A percentile compares a stretch with the other conserved stretches of the same genome.
These are phyloP conservation scores for Podarcis muralis DNA, from an alignment of 2,113 vertebrate species.

Conservation along the genomic window DNA sequence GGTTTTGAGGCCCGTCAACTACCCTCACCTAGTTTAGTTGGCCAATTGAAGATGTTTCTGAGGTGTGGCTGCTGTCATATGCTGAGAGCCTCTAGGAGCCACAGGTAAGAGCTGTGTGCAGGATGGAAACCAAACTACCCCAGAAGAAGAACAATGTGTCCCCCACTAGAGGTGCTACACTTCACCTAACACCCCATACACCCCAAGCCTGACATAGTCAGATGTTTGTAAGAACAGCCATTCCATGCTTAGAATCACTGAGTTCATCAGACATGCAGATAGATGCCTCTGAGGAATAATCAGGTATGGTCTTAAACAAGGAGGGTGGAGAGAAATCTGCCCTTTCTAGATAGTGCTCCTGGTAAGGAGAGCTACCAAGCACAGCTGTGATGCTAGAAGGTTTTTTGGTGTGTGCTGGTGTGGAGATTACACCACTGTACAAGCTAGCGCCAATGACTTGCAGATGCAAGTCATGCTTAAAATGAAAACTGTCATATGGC, in stretches of 20 bases:
- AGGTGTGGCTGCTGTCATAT: too few relatives aligned
- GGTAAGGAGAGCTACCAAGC: background rate
- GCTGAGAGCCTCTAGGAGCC: too few relatives aligned
- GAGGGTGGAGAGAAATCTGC: background rate
- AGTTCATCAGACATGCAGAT: background rate
- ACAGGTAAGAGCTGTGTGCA: too few relatives aligned
- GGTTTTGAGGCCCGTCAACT: too few relatives aligned
- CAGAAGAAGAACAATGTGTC: too few relatives aligned
- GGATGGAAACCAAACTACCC: too few relatives aligned
- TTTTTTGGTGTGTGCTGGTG: background rate
- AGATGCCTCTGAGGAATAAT: background rate
- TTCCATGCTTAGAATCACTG: background rate
- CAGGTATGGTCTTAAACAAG: background rate
- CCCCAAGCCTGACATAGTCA: too few relatives aligned
- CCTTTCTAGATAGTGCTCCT: too few relatives aligned
- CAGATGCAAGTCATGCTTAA: slow-evolving; percentile 27
- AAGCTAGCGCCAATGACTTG: background rate
- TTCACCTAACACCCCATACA: too few relatives aligned
- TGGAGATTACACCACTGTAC: background rate
- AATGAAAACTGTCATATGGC: background rate
- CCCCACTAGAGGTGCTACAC: too few relatives aligned
- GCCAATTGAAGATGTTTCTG: too few relatives aligned
- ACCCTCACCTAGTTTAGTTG: too few relatives aligned
- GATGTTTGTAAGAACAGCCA: background rate
- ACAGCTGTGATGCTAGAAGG: background rate